Conservation (phyloP, 1,140 invertebrate genomes). For the Formica exsecta region DNA sequence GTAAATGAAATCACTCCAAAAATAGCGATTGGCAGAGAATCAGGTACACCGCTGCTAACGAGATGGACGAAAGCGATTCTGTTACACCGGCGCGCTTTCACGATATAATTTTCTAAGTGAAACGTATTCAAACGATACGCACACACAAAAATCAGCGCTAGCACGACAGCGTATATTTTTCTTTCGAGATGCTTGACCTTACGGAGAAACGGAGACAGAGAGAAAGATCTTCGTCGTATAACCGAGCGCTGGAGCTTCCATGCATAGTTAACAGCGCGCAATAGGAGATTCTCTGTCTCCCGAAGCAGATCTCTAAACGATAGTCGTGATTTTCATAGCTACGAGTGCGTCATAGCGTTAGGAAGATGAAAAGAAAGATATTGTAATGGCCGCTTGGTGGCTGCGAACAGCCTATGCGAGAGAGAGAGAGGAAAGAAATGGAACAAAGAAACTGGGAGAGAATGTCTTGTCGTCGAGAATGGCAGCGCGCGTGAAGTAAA, state of each 20-base stretch:
- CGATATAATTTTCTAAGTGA: conserved; percentile 43
- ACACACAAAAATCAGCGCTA: conserved; percentile 32
- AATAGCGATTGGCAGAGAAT: conserved; percentile 49
- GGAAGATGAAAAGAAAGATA: conserved; percentile 39
- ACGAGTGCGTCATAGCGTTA: neutral
- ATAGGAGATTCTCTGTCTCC: conserved; percentile 42
- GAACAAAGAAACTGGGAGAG: conserved; percentile 31
- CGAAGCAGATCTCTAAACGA: conserved; percentile 50
- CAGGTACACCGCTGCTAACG: conserved; percentile 31
- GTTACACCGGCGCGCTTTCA: conserved; percentile 20
- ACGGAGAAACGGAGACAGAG: conserved; percentile 13
- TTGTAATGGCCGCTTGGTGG: conserved; percentile 25
- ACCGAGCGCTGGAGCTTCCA: conserved; percentile 33
- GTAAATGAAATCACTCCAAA: conserved; percentile 37
- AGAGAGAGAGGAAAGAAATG: conserved; percentile 7
- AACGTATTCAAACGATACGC: conserved; percentile 30
- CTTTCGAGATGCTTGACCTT: conserved; percentile 42
- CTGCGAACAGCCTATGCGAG: neutral
- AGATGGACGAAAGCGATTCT: conserved; percentile 32
- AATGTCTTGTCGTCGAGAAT: conserved; percentile 3
- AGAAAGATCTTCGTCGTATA: conserved; percentile 15
- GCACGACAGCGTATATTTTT: conserved; percentile 34
- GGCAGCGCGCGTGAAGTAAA: neutral
- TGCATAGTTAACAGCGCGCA: conserved; percentile 50
- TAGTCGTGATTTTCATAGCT: conserved; percentile 50